These are phyloP conservation scores for Charadrius vociferus DNA, from an alignment of 2,113 vertebrate genomes.

Conservation along the genomic window DNA sequence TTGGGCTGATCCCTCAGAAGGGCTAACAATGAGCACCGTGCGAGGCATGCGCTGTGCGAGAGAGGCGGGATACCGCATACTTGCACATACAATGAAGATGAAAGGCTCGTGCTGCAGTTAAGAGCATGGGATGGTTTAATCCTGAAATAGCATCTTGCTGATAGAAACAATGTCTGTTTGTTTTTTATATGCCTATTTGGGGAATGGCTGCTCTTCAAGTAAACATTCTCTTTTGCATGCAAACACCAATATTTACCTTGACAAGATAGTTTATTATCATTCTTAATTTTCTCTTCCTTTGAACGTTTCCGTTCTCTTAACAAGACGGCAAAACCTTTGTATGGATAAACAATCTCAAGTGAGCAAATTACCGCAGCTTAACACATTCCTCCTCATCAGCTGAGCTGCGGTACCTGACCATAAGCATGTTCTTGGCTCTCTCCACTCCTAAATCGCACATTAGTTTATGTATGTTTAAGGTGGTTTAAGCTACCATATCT, in stretches of 20 bases:
- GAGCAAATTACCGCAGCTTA: not conserved
- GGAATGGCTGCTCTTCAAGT: slow-evolving; percentile 10
- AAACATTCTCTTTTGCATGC: not conserved
- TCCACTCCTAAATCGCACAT: not conserved
- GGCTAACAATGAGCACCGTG: not conserved
- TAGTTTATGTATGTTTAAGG: not conserved
- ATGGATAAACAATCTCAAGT: slow-evolving; percentile 2
- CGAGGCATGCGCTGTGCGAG: not conserved
- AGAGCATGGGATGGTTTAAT: not conserved
- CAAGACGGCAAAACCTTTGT: not conserved
- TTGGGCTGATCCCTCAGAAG: not conserved
- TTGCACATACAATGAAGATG: not conserved
- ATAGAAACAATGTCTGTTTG: slow-evolving; percentile 30
- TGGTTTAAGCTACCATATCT: not conserved
- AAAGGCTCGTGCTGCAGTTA: not conserved
- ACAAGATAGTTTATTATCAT: slow-evolving; percentile 55
- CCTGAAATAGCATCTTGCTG: slow-evolving; percentile 32
- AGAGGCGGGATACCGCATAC: not conserved
- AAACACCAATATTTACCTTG: slow-evolving; percentile 40
- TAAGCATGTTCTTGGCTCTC: not conserved
- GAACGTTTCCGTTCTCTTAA: slow-evolving; percentile 6
- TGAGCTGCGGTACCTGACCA: not conserved
- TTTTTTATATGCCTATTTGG: slow-evolving; percentile 27
- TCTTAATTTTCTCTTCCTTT: slow-evolving; percentile 42
- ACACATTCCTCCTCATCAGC: not conserved